Conservation (phyloP, 2,888 invertebrate species). For the Dorcus parallelipipedus region DNA sequence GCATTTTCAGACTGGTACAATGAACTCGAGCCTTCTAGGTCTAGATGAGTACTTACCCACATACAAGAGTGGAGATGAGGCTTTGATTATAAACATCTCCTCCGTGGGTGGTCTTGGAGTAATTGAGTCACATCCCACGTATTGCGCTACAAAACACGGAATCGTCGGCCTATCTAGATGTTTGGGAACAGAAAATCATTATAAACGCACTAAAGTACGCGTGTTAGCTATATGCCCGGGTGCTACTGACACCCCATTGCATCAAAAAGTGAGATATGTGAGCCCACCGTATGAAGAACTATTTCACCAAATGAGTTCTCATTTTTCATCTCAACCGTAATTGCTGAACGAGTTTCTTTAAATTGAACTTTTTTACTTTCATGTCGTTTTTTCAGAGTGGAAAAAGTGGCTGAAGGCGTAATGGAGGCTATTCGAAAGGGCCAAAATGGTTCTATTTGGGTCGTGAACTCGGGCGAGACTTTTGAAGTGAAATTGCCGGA, state of each 20-base stretch:
- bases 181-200: conserved; percentile 3
- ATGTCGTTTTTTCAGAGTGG: too few species aligned
- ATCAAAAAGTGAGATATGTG: background rate
- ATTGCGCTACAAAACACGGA: conserved; percentile 7
- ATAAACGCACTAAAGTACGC: conserved; percentile 4
- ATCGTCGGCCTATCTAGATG: conserved; percentile 5
- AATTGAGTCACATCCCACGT: conserved; percentile 3
- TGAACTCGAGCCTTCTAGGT: conserved; percentile 6
- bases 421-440: too few species aligned
- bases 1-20: conserved; percentile 9
- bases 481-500: too few species aligned
- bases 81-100: conserved; percentile 10
- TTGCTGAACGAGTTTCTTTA: too few species aligned
- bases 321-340: too few species aligned
- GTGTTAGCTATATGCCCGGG: conserved; percentile 11
- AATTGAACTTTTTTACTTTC: too few species aligned
- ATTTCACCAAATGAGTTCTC: too few species aligned
- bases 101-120: conserved; percentile 6
- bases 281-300: background rate
- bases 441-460: too few species aligned
- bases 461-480: too few species aligned
- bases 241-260: background rate
- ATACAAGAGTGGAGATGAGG: conserved; percentile 8
- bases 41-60: conserved; percentile 10
- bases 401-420: too few species aligned